Base-by-base conservation (phyloP, 2,113 vertebrate species). In the Peromyscus californicus region DNA sequence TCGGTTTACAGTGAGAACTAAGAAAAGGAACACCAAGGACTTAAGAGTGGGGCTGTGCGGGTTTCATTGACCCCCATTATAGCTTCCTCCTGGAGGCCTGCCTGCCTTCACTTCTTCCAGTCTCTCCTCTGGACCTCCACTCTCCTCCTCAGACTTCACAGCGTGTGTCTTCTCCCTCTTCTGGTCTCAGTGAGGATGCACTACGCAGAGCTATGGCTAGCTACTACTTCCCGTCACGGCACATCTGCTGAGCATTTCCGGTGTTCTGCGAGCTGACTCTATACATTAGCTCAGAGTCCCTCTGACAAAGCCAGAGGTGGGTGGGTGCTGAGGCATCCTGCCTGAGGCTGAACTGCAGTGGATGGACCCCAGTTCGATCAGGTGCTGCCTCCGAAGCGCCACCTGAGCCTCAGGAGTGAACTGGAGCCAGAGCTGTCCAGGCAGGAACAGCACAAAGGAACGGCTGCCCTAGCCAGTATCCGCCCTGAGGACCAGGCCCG, bases 11-110 rank as follows among this genome's bases (percentile, higher is more conserved):
- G 31, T 12, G 21, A 57, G 39, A 70, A 94, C 13, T 29, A 16
- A 82, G 65, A 59, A 59, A 89, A 70, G 0, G 10, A 59, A 83
- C 22, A 45, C 12, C 42, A 88, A 65, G 70, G 24, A 59, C 76
- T 67, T 15, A 26, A 86, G 83, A 9, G 31, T 3, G 15, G 80
- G 7, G 15, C 48, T 24, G 45, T 82, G 22, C 31, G 45, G 36
- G 57, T 15, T 33, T 3, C 7, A 63, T 39, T 59, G 2, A 69
- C 11, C 69, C 10, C 9, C 3, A 0, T 4, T 31, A 29, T 39
- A 10, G 51, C 24, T 26, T 42, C 72, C 61, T 76, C 42, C 89
- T 61, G 16, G 11, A 33, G 2, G n/a, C n/a, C 87, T 67, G 80
- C n/a, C n/a, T n/a, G n/a, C 36, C 75, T 87, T 61, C 69, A 39